Evolutionary conservation across 2,888 invertebrate genomes (phyloP), one percentile per base, ranked within the genome.

Genomic region (Pammene fasciana): DNA sequence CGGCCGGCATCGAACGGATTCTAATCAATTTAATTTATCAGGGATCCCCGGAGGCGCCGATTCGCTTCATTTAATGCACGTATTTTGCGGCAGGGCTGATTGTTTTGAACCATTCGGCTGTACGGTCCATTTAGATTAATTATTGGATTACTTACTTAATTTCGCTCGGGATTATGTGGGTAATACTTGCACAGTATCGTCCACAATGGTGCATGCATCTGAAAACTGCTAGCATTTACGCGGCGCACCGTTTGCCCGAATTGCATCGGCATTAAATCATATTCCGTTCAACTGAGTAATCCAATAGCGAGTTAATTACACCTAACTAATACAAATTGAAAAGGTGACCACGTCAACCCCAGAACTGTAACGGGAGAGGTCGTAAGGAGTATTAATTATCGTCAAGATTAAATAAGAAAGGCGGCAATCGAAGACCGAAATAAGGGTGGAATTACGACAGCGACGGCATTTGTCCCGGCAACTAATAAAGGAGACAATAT

Each of bases 1-100:
- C 83, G 86, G 85, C 79, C 85, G 83, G 85, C 88, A 86, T 90
- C 89, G 89, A 88, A 86, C 90, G 86, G 90, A 90, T 92, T 90
- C 92, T 92, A 92, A 92, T 92, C 92, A 92, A 92, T 92, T 92
- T 92, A 92, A 92, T 92, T 92, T 92, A 92, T 92, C 92, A 87
- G 90, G 90, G 89, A 89, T 92, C 91, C 90, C 91, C 82, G 78
- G 90, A 90, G 91, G 90, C 90, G 85, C 88, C 90, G 89, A 91
- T 92, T 92, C 92, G 91, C 90, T 92, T 92, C 92, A 91, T 92
- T 92, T 92, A 92, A 91, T 92, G 92, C 92, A 91, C 90, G 92
- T 92, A 92, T 92, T 92, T 92, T 92, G 92, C 88, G 92, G 92
- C 87, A 83, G 85, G 86, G 89, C 88, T 90, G 92, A 92, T 92